These are phyloP conservation scores for Phymorhynchus buccinoides DNA, from an alignment of 1,140 invertebrate genomes.

Conservation along the genomic window DNA sequence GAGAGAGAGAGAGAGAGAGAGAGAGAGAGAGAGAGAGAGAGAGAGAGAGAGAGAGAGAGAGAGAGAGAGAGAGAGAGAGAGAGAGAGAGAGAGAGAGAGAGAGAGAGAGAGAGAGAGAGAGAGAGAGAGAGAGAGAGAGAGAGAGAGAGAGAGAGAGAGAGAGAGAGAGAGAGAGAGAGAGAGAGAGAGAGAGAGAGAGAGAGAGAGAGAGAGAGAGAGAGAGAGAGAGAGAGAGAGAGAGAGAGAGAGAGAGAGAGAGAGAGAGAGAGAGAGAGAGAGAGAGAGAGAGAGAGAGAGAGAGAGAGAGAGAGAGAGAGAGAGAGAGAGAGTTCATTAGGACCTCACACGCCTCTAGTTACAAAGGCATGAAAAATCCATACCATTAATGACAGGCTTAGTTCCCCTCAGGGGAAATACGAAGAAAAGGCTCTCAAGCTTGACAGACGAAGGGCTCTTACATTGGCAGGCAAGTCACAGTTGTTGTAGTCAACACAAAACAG, in stretches of 20 bases:
- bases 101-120: background rate
- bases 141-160: background rate
- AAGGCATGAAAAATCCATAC: no score
- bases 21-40: slow-evolving; percentile 1
- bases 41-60: slow-evolving; percentile 15
- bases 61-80: slow-evolving; percentile 22
- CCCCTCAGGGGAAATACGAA: no score
- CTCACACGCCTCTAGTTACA: no score
- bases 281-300: slow-evolving; percentile 4
- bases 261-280: background rate
- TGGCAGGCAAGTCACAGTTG: no score
- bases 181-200: slow-evolving; percentile 18
- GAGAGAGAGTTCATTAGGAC: no score
- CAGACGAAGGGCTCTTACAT: no score
- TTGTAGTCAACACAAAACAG: no score
- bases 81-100: background rate
- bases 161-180: slow-evolving; percentile 6
- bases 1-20: background rate
- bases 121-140: slow-evolving; percentile 13
- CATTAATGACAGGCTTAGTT: no score
- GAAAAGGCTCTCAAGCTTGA: no score
- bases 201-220: slow-evolving; percentile 21
- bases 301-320: no score
- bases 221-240: slow-evolving; percentile 1
- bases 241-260: background rate